These are phyloP conservation scores for Neolamprologus variostigma DNA, from an alignment of 2,113 vertebrate species.

Conservation along the genomic window DNA sequence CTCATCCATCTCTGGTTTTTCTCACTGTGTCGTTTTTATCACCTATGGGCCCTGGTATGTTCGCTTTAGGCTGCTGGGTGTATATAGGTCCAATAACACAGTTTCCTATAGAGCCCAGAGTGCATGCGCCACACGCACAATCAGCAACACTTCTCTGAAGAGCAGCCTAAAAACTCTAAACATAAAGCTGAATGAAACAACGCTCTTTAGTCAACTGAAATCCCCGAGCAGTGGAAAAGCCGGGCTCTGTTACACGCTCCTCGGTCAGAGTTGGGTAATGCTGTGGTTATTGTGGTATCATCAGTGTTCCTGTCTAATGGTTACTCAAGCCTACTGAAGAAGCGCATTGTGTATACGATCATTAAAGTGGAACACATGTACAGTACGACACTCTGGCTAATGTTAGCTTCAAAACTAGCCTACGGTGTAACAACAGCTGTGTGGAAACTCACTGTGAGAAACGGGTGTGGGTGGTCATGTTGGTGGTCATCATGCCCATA, in stretches of 20 bases:
- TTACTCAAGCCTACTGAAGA: conserved; percentile 13
- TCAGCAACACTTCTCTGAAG: conserved; percentile 8
- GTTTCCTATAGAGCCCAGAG: conserved; percentile 23
- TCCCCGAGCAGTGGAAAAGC: conserved; percentile 41
- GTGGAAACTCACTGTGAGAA: conserved; percentile 81
- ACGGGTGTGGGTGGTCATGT: conserved; percentile 76
- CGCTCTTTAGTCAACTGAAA: conserved; percentile 25
- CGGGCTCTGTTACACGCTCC: conserved; percentile 31
- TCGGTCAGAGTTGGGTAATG: conserved; percentile 32
- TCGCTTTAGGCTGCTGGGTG: conserved; percentile 30
- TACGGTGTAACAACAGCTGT: neutral
- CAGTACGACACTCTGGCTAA: neutral
- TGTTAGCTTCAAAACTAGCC: neutral
- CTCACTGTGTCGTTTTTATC: conserved; percentile 72
- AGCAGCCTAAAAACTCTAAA: conserved; percentile 24
- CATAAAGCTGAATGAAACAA: conserved; percentile 24
- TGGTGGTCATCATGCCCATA: conserved; percentile 89
- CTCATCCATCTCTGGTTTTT: conserved; percentile 65
- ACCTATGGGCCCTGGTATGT: conserved; percentile 42
- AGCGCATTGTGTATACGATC: conserved; percentile 16
- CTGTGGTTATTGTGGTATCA: conserved; percentile 46
- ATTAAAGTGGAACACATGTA: conserved; percentile 20
- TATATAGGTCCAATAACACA: conserved; percentile 22
- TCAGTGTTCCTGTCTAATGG: conserved; percentile 37
- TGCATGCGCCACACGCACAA: neutral